Evolutionary conservation across 2,888 invertebrate species (phyloP).

Genomic region (Tuta absoluta): DNA sequence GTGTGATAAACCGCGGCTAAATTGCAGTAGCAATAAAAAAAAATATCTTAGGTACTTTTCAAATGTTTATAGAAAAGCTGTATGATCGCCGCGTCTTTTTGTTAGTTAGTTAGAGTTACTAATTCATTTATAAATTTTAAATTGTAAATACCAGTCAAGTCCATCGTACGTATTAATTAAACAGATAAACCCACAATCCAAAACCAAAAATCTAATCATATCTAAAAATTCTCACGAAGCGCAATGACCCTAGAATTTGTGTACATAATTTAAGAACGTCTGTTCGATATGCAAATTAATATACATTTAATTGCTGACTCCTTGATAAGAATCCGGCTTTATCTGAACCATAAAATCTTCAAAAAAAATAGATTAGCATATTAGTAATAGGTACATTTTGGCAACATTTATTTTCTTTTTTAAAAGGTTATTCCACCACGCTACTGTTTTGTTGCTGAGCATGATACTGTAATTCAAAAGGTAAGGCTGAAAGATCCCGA

Average conservation of each 20-base stretch:
- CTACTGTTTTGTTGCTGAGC: background rate
- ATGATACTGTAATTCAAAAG: too few relatives aligned
- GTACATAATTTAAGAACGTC: constrained; percentile 57
- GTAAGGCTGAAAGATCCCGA: too few relatives aligned
- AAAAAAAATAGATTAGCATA: constrained; percentile 52
- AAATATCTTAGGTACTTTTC: too few relatives aligned
- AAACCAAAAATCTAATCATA: background rate
- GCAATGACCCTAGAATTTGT: constrained; percentile 57
- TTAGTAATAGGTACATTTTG: constrained; percentile 49
- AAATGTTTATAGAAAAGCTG: background rate
- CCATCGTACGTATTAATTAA: background rate
- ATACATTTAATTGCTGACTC: constrained; percentile 59
- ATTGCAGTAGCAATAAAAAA: background rate
- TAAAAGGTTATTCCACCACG: background rate
- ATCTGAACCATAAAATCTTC: constrained; percentile 46
- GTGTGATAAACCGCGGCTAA: too few relatives aligned
- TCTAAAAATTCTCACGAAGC: constrained; percentile 55
- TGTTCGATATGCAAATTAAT: constrained; percentile 66
- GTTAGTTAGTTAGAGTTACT: background rate
- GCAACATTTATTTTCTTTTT: constrained; percentile 39
- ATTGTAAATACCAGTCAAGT: background rate
- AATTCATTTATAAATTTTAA: background rate
- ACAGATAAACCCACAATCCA: background rate
- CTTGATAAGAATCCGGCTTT: constrained; percentile 52
- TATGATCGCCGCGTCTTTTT: background rate